Conservation (phyloP, 2,888 invertebrate species). For the Meiosimyza decipiens region DNA sequence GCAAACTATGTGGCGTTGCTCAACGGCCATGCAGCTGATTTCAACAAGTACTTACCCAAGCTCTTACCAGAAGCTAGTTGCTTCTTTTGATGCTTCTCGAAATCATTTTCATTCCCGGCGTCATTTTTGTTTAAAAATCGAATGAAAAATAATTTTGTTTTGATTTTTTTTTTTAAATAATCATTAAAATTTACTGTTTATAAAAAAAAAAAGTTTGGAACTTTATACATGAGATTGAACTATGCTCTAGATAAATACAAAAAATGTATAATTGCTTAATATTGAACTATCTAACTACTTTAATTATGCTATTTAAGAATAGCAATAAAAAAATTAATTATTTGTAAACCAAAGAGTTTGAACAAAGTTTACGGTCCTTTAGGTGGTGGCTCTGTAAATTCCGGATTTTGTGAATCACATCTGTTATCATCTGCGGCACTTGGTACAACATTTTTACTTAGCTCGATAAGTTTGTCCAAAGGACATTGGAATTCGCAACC, state of each 20-base stretch:
- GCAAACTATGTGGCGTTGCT: too few relatives aligned
- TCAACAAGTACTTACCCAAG: too few relatives aligned
- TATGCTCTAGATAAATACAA: neutral
- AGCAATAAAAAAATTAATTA: neutral
- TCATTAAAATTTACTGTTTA: neutral
- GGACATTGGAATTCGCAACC: conserved; percentile 75
- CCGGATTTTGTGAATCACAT: conserved; percentile 70
- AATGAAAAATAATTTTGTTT: neutral
- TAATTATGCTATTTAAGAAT: too few relatives aligned
- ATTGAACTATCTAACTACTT: too few relatives aligned
- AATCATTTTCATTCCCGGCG: too few relatives aligned
- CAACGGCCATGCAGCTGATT: too few relatives aligned
- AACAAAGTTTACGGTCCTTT: conserved; percentile 57
- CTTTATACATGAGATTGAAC: too few relatives aligned
- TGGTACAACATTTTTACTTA: conserved; percentile 70
- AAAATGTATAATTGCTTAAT: too few relatives aligned
- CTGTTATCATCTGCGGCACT: conserved; percentile 69
- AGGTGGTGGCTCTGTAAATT: conserved; percentile 70
- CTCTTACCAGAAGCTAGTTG: too few relatives aligned
- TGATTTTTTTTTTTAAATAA: neutral
- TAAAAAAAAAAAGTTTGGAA: neutral
- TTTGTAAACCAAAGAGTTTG: conserved; percentile 19
- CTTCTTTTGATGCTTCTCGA: too few relatives aligned
- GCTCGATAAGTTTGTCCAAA: conserved; percentile 69
- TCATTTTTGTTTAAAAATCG: neutral